Evolutionary conservation across 1,140 invertebrate genomes (phyloP), one percentile per base, ranked within the genome.

Genomic region (Drosophila neocordata): DNA sequence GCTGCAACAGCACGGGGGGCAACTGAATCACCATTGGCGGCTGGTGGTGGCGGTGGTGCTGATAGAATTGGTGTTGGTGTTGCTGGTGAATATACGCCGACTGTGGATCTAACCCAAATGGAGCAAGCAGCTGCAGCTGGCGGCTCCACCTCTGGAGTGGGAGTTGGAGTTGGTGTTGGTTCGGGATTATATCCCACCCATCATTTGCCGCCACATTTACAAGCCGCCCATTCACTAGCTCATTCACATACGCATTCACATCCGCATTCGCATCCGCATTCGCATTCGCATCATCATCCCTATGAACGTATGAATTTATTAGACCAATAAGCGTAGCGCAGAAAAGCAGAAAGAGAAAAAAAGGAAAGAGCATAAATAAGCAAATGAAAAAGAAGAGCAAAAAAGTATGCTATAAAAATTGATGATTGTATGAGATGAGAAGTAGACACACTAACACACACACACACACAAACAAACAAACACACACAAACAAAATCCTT

Each of bases 291-390:
- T 51, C 77, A 88, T 56, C 73, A 89, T 85, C 74, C 75, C 37
- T 90, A 90, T 52, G 88, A 90, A 72, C 79, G 82, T 67, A 90
- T 90, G 79, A 89, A 90, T 88, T 84, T 89, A 77, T 38, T 91
- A 78, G 87, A 91, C 37, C 89, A 89, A 80, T 90, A 87, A 89
- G 74, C 53, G 41, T 15, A 58, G 41, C 63, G 77, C 66, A 22
- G n/a, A 67, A 65, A 77, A 71, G 67, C n/a, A n/a, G n/a, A n/a
- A n/a, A n/a, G n/a, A n/a, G n/a, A n/a, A n/a, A n/a, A n/a, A n/a
- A n/a, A n/a, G n/a, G n/a, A n/a, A n/a, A n/a, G n/a, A n/a, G n/a
- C n/a, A n/a, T n/a, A n/a, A n/a, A n/a, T n/a, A n/a, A n/a, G n/a
- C n/a, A n/a, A n/a, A n/a, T n/a, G n/a, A n/a, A n/a, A n/a, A n/a